Percentiles rank a stretch among this genome's conserved stretches.
Conservation (phyloP, 2,888 invertebrate species). For the Cerastis leucographa region DNA sequence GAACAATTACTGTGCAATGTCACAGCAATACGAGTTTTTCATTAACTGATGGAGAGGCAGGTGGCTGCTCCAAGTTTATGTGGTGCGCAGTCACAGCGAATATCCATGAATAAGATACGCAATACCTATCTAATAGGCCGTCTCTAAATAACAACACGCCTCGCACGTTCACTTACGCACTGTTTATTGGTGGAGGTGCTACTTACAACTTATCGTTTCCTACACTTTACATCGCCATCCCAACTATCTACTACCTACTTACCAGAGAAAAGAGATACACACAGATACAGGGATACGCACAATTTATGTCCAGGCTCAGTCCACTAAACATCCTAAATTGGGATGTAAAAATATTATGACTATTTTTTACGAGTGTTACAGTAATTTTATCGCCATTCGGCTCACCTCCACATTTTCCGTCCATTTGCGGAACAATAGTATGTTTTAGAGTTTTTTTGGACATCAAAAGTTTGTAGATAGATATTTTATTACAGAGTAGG, state of each 20-base stretch:
- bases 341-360: constrained; percentile 68
- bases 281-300: constrained; percentile 38
- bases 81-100: constrained; percentile 64
- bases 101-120: constrained; percentile 69
- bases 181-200: constrained; percentile 64
- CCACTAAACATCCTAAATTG: constrained; percentile 62
- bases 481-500: constrained; percentile 56
- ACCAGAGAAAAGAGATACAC: constrained; percentile 29
- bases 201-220: constrained; percentile 63
- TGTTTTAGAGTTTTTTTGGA: constrained; percentile 59
- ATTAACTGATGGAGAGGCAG: constrained; percentile 71
- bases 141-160: constrained; percentile 63
- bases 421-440: constrained; percentile 67
- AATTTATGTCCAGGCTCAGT: constrained; percentile 56
- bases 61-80: constrained; percentile 67
- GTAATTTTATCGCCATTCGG: constrained; percentile 69
- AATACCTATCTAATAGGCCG: constrained; percentile 66
- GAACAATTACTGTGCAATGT: constrained; percentile 62
- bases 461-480: constrained; percentile 65
- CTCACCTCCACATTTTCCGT: constrained; percentile 66
- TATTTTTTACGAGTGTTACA: constrained; percentile 70
- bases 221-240: constrained; percentile 37
- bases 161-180: constrained; percentile 57
- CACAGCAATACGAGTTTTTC: constrained; percentile 63
- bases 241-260: constrained; percentile 31